phyloP scores from a whole-genome alignment of 2,113 vertebrate genomes.

The Urocolius indicus region DNA sequence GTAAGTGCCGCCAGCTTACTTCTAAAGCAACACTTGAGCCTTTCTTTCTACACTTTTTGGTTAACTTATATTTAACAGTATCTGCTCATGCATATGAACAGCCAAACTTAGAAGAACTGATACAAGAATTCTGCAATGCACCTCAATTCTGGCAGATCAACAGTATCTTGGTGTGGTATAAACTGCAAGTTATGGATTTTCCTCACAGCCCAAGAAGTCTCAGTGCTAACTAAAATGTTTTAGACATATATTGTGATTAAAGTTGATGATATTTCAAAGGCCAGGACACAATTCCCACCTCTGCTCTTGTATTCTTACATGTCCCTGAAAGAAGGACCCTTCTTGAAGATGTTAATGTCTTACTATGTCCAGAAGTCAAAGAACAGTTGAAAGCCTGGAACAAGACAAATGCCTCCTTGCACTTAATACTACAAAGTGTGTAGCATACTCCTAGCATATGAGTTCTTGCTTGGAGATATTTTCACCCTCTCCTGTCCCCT shows the following conservation, averaged over 20 bases:
- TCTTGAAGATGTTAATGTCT: background rate
- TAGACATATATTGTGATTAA: background rate
- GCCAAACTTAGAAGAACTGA: background rate
- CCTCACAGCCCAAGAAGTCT: background rate
- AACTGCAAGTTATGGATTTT: background rate
- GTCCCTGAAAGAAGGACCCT: background rate
- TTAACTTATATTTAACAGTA: background rate
- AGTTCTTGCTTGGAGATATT: background rate
- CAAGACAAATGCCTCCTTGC: background rate
- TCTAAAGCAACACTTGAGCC: background rate
- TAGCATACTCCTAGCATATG: background rate
- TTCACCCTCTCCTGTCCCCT: background rate
- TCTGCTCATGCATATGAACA: background rate
- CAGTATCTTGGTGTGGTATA: background rate
- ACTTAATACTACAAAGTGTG: background rate
- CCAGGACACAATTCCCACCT: background rate
- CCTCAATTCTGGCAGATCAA: background rate
- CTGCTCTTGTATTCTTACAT: background rate
- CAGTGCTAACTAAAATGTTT: background rate
- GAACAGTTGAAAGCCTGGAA: background rate
- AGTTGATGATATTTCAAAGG: background rate
- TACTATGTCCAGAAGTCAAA: background rate
- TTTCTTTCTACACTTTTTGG: background rate
- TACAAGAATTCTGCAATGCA: background rate
- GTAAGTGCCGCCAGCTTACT: background rate